Percentiles rank a stretch among this genome's conserved stretches.
These are phyloP conservation scores for Astreopora myriophthalma DNA, from an alignment of 64 coral and sea anemone genomes.

Conservation along the genomic window DNA sequence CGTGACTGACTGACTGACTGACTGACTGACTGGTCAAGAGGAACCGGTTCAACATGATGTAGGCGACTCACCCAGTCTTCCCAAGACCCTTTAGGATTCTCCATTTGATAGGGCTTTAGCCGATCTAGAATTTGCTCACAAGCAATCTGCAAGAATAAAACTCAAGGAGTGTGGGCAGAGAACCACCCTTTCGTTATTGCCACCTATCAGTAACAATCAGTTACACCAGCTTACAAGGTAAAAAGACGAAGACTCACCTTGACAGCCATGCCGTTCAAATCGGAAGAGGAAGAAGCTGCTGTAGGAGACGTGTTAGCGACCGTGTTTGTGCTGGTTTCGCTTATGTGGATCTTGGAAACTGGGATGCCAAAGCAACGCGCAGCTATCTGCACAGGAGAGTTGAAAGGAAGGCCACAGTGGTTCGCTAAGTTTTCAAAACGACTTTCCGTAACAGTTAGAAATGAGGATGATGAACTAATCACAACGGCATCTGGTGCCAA, in stretches of 20 bases:
- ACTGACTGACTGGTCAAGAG: neutral
- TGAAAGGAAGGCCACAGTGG: neutral
- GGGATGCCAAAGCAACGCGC: constrained; percentile 71
- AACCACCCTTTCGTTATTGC: too few species aligned
- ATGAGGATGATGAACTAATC: too few species aligned
- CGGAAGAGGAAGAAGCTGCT: constrained; percentile 77
- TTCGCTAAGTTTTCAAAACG: too few species aligned
- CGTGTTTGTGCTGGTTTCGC: constrained; percentile 88
- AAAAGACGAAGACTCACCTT: constrained; percentile 70
- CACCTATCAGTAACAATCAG: too few species aligned
- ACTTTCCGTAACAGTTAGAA: too few species aligned
- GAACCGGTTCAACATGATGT: neutral
- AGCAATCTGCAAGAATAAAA: constrained; percentile 60
- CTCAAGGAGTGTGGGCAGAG: neutral
- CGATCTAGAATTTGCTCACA: constrained; percentile 72
- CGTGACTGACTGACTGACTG: too few species aligned
- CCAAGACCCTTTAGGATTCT: constrained; percentile 88
- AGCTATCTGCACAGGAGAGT: constrained; percentile 41
- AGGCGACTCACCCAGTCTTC: constrained; percentile 78
- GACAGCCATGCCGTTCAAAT: constrained; percentile 93
- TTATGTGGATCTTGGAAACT: constrained; percentile 65
- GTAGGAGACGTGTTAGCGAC: constrained; percentile 85
- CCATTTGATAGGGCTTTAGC: constrained; percentile 66
- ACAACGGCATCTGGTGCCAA: too few species aligned
- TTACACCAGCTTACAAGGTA: too few species aligned